Base-by-base conservation (phyloP, 2,888 invertebrate species). In the Drosophila bunnanda region DNA sequence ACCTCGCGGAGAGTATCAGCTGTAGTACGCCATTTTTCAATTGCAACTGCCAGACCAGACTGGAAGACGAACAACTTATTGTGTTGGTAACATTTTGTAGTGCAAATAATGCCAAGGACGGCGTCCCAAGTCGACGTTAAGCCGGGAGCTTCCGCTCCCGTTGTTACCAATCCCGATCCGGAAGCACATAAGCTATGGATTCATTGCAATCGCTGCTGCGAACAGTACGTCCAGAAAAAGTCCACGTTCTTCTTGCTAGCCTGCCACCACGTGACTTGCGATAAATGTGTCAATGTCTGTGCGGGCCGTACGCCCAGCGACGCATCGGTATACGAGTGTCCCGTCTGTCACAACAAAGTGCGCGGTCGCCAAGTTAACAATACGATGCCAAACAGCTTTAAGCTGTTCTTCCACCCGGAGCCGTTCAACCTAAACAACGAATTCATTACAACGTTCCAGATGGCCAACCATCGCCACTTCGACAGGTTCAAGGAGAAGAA, bases 191-290 rank as follows among this genome's bases (percentile, higher is more conserved):
- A 80, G 55, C 65, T 83, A 39, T 91, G 91, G 91, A 90, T 91
- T 2, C 92, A 91, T 57, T 91, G 91, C 75, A 91, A 92, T 56
- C 48, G 48, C 10, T 91, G 91, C 48, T 88, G 74, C 44, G 80
- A 75, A 15, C 80, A 75, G 17, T 91, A 77, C 52, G 53, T 79
- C 0, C 44, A 66, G 4, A 84, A 85, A 12, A 58, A 75, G 4
- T 59, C 48, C 2, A 52, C 41, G 4, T 36, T 92, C 12, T 88
- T 80, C 60, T 53, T 92, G 41, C 55, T 91, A 1, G 87, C 91
- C n/a, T 91, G 91, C 28, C 78, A 89, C 25, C 89, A 91, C 48
- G 62, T 90, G 0, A 30, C 55, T 7, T 91, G 91, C 48, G 84
- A 87, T 1, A 79, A 74, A 54, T 91, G 91, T 38, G 57, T 79